phyloP scores from a whole-genome alignment of 2,888 invertebrate genomes.

The Seladonia tumulorum region DNA sequence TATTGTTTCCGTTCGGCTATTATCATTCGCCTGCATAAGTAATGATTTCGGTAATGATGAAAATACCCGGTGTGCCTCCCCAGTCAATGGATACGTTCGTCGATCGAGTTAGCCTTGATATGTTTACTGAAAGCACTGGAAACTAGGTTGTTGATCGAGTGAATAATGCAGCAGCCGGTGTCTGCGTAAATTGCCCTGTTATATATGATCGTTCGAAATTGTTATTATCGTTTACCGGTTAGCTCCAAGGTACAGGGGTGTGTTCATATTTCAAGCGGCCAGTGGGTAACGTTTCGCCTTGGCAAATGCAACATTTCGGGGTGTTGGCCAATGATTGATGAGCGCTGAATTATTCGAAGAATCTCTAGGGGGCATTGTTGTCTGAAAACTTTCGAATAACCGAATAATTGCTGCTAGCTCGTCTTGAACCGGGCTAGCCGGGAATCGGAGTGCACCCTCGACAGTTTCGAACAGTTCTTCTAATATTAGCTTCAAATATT shows the following conservation, averaged over 20 bases:
- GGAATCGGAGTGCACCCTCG: not conserved
- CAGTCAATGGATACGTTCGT: slow-evolving; percentile 48
- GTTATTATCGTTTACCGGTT: slow-evolving; percentile 68
- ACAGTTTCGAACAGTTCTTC: not conserved
- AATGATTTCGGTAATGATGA: slow-evolving; percentile 61
- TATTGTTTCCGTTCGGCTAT: not conserved
- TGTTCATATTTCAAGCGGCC: slow-evolving; percentile 37
- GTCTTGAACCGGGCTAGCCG: not conserved
- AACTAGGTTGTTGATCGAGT: slow-evolving; percentile 61
- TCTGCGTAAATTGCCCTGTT: slow-evolving; percentile 65
- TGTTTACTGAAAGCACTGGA: slow-evolving; percentile 64
- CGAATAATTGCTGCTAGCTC: not conserved
- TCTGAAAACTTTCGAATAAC: slow-evolving; percentile 22
- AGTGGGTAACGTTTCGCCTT: slow-evolving; percentile 19
- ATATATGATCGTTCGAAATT: slow-evolving; percentile 66
- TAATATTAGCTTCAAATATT: not conserved
- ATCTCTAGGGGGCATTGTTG: slow-evolving; percentile 12
- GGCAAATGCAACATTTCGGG: slow-evolving; percentile 36
- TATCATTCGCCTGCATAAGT: slow-evolving; percentile 43
- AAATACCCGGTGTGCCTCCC: slow-evolving; percentile 51
- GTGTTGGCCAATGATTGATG: slow-evolving; percentile 22
- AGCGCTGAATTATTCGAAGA: slow-evolving; percentile 33
- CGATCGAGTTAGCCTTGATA: slow-evolving; percentile 66
- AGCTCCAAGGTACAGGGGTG: slow-evolving; percentile 37
- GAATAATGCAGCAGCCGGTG: slow-evolving; percentile 61